Evolutionary conservation across 2,797 vertebrate species (phyloP).

Genomic region (Sebastes oblongus): DNA sequence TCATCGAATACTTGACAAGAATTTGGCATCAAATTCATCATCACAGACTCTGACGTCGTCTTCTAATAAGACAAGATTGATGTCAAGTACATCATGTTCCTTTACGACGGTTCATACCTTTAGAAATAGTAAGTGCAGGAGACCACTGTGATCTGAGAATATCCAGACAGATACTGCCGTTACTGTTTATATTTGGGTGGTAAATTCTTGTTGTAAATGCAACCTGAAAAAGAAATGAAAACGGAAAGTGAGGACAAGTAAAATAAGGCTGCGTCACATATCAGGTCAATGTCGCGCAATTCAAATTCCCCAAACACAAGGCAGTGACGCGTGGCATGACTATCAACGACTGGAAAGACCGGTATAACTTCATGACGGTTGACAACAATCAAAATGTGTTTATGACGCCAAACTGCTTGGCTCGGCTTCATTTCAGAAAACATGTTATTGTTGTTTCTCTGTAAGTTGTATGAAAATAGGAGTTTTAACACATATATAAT

Average conservation of each 20-base stretch:
- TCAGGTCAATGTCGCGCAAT: neutral
- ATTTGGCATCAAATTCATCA: neutral
- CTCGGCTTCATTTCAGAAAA: neutral
- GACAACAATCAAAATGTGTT: neutral
- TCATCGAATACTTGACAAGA: neutral
- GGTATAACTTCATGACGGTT: slow-evolving; percentile 6
- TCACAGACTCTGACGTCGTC: neutral
- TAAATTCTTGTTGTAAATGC: slow-evolving; percentile 93
- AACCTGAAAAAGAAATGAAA: slow-evolving; percentile 80
- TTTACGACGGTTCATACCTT: slow-evolving; percentile 81
- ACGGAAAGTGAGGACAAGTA: slow-evolving; percentile 32
- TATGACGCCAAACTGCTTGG: neutral
- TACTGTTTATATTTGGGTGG: slow-evolving; percentile 87
- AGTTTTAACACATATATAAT: neutral
- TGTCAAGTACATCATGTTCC: neutral
- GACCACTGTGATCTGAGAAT: slow-evolving; percentile 94
- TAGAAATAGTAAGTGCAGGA: slow-evolving; percentile 94
- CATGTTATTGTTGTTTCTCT: too few species aligned
- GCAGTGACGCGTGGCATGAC: neutral
- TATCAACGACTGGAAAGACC: slow-evolving; percentile 21
- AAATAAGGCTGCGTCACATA: slow-evolving; percentile 37
- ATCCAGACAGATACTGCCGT: slow-evolving; percentile 87
- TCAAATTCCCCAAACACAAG: neutral
- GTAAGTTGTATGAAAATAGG: neutral
- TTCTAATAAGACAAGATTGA: neutral